Conservation (phyloP, 1,140 invertebrate species). For the Neomicropteryx cornuta region DNA sequence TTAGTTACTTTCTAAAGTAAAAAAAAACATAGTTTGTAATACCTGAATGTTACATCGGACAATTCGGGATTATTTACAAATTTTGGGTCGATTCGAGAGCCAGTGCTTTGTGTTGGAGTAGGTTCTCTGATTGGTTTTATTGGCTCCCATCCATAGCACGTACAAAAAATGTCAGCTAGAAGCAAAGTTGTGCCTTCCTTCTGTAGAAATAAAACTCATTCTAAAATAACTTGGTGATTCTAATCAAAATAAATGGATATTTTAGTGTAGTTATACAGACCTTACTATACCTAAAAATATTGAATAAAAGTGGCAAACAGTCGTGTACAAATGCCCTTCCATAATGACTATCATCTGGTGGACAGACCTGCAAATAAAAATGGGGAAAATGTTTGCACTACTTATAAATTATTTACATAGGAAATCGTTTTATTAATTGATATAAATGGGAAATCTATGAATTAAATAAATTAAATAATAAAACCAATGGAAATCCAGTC, state of each 20-base stretch:
- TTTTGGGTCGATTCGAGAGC: constrained; percentile 76
- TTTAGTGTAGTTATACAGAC: constrained; percentile 35
- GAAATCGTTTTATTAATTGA: too few relatives aligned
- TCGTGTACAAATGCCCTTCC: constrained; percentile 82
- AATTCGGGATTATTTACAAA: constrained; percentile 89
- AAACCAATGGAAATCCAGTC: too few relatives aligned
- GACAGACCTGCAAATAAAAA: constrained; percentile 26
- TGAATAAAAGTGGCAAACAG: constrained; percentile 78
- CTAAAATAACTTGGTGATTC: not conserved
- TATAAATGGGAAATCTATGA: too few relatives aligned
- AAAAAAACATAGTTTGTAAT: too few relatives aligned
- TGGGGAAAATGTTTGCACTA: too few relatives aligned
- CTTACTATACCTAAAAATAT: constrained; percentile 83
- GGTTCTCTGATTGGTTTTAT: constrained; percentile 69
- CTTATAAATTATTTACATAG: too few relatives aligned
- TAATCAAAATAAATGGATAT: too few relatives aligned
- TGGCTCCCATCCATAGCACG: constrained; percentile 77
- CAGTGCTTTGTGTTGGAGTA: constrained; percentile 42
- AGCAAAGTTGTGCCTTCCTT: constrained; percentile 81
- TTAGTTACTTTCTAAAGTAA: too few relatives aligned
- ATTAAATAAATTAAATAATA: too few relatives aligned
- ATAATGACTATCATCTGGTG: constrained; percentile 61
- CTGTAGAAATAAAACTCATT: constrained; percentile 27
- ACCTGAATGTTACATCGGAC: constrained; percentile 79
- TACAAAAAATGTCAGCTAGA: constrained; percentile 80